Base-by-base conservation (phyloP, 1,140 invertebrate species). In the Drosophila baimaii region DNA sequence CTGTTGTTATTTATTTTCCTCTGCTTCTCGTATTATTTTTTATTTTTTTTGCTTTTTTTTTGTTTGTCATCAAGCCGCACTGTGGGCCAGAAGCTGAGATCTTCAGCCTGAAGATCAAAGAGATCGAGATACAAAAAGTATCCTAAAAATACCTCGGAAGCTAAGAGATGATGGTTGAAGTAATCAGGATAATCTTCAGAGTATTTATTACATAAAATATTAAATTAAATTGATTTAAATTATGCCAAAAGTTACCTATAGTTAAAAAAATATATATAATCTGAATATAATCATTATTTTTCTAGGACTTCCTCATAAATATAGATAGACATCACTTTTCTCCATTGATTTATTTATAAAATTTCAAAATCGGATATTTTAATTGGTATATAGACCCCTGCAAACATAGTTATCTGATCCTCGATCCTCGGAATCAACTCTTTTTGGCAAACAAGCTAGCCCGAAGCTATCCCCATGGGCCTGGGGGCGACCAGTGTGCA, bases 1-100 rank as follows among this genome's bases (percentile, higher is more conserved):
- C 66, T 31, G 13, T 68, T 44, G 29, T 56, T 68, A 37, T 71
- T 71, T 71, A 71, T 71, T 63, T 33, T 27, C 56, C 17, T 17
- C 31, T 21, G 19, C 31, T 21, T 52, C 29, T 52, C 29, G 49
- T 52, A 52, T 35, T 15, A 33, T 52, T 52, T 33, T 10, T 17
- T 17, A 25, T 9, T 41, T 59, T 7, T 27, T 27, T 27, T 27
- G 5, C n/a, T 3, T 49, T 49, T 25, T 8, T 29, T 43, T 29
- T 27, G 27, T 54, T 51, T 65, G 17, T 44, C 64, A 71, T 41
- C 25, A 43, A 55, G 27, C 49, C 56, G 66, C 69, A 47, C 66
- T 51, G 49, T 74, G 71, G 59, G 35, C 13, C 9, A 25, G 33
- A 65, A 65, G 49, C 21, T 12, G 15, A 23, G 19, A 52, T 46